Base-by-base conservation (phyloP, 2,888 invertebrate species). In the Lithodes maja region DNA sequence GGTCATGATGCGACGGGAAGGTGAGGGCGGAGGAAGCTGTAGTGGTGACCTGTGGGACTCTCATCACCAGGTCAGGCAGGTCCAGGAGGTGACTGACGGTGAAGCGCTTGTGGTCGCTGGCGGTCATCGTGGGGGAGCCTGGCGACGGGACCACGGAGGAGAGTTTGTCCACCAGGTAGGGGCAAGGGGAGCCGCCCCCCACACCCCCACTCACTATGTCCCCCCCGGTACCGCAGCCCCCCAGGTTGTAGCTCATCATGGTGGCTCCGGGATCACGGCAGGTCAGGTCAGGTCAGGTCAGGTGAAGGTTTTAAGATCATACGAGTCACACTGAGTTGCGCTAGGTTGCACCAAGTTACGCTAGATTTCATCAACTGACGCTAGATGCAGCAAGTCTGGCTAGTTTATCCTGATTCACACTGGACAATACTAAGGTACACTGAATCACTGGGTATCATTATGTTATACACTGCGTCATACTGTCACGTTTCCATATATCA, bases 211-310 rank as follows among this genome's bases (percentile, higher is more conserved):
- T n/a, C 15, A 1, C 17, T 1, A 12, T 17, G 3, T 1, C 71
- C 17, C 71, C 71, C 9, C 1, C 71, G 3, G 1, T 17, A 12
- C 17, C 1, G 0, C 71, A 1, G 15, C 55, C 75, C 17, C 53
- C 88, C 55, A 84, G 74, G 88, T 88, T 88, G 68, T 88, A 88
- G 50, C 88, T 88, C 88, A 88, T 88, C 84, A 88, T 88, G 68
- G 68, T 87, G 74, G 54, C n/a, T n/a, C n/a, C n/a, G n/a, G n/a
- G n/a, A n/a, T n/a, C n/a, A n/a, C n/a, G n/a, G n/a, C n/a, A n/a
- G n/a, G n/a, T n/a, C n/a, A n/a, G n/a, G n/a, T n/a, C n/a, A n/a
- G n/a, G n/a, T n/a, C n/a, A n/a, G n/a, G n/a, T n/a, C n/a, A n/a
- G n/a, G n/a, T n/a, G n/a, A n/a, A n/a, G n/a, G n/a, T n/a, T n/a